A percentile compares a stretch with the other conserved stretches of the same genome.
Evolutionary conservation across 2,113 vertebrate genomes (phyloP).

Genomic region (Hemibagrus wyckioides): DNA sequence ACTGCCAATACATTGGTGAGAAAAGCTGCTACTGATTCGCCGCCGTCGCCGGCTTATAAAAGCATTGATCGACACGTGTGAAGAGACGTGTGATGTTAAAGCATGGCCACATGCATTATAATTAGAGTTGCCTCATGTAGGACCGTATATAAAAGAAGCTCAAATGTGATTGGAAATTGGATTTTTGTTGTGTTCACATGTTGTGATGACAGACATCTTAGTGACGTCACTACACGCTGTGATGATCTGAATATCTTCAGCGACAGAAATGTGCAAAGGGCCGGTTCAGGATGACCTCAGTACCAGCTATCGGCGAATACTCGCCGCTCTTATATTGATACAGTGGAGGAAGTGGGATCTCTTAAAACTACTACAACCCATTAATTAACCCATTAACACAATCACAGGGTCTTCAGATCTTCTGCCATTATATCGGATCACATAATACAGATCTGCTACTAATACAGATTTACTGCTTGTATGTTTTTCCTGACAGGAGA

Average conservation of each 20-base stretch:
- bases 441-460: slow-evolving; percentile 29
- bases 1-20: background rate
- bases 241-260: background rate
- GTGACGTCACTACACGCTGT: background rate
- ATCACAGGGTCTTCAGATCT: slow-evolving; percentile 24
- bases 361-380: background rate
- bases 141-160: background rate
- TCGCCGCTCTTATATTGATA: background rate
- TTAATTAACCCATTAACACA: slow-evolving; percentile 5
- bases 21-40: background rate
- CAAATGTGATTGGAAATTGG: background rate
- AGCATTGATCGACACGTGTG: background rate
- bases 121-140: background rate
- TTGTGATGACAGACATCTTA: too few species aligned
- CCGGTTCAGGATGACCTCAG: background rate
- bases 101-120: background rate
- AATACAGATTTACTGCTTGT: slow-evolving; percentile 44
- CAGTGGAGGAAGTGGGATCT: background rate
- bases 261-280: background rate
- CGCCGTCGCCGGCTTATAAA: background rate
- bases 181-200: background rate
- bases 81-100: background rate
- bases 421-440: slow-evolving; percentile 39
- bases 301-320: background rate
- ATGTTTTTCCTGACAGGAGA: slow-evolving; percentile 34